Evolutionary conservation across 2,888 invertebrate genomes (phyloP).

Genomic region (Cephus pulcher): DNA sequence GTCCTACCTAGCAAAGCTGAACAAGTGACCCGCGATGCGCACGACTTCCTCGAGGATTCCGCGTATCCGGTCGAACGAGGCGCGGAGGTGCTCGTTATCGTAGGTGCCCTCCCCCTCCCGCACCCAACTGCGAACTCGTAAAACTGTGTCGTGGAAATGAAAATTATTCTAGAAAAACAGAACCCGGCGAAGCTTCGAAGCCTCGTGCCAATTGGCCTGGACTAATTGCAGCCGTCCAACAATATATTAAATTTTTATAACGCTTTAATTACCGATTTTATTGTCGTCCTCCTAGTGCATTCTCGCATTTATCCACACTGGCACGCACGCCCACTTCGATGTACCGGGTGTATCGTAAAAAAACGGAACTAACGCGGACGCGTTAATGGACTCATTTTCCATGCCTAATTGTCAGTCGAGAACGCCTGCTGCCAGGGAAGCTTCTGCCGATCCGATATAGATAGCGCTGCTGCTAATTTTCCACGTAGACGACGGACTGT

Average conservation of each 20-base stretch:
- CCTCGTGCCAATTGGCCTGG: too few species aligned
- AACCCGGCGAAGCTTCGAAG: too few species aligned
- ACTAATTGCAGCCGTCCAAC: slow-evolving; percentile 19
- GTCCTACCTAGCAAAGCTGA: too few species aligned
- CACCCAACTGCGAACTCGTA: slow-evolving; percentile 2
- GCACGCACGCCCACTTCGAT: slow-evolving; percentile 8
- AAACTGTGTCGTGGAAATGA: slow-evolving; percentile 5
- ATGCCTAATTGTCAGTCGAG: slow-evolving; percentile 11
- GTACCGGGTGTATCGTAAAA: slow-evolving; percentile 31
- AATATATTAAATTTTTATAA: slow-evolving; percentile 32
- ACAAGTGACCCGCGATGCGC: too few species aligned
- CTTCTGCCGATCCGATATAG: not conserved
- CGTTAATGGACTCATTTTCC: slow-evolving; percentile 22
- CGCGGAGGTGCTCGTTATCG: too few species aligned
- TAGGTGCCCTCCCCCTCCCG: too few species aligned
- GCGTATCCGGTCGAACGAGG: too few species aligned
- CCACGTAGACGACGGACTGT: too few species aligned
- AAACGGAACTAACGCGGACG: slow-evolving; percentile 30
- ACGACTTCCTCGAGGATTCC: too few species aligned
- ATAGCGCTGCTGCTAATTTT: not conserved
- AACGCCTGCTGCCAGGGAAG: not conserved
- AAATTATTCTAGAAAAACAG: not conserved
- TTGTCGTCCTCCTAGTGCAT: slow-evolving; percentile 29
- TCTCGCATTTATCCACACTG: slow-evolving; percentile 40
- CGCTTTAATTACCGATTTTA: slow-evolving; percentile 44